Evolutionary conservation across 2,797 vertebrate species (phyloP).

Genomic region (Lateolabrax maculatus): DNA sequence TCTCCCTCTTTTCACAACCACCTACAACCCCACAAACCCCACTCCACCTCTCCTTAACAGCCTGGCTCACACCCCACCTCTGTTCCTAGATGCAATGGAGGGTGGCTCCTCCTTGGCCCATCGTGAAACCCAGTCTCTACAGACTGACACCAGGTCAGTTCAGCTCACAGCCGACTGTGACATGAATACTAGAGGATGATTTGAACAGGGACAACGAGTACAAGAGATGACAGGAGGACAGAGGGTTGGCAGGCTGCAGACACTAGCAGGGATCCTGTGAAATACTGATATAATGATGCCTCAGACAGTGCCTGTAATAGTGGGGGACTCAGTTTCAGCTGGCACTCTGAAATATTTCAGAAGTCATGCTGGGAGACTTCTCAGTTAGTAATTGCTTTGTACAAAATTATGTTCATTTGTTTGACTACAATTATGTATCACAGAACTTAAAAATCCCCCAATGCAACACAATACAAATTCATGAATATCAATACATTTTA

Average conservation of each 20-base stretch:
- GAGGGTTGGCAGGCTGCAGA: constrained; percentile 38
- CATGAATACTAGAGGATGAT: constrained; percentile 60
- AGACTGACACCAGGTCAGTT: constrained; percentile 81
- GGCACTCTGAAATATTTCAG: constrained; percentile 42
- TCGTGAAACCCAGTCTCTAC: constrained; percentile 77
- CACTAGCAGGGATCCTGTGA: constrained; percentile 55
- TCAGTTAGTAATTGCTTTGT: constrained; percentile 46
- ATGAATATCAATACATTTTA: constrained; percentile 10
- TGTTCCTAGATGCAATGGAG: constrained; percentile 82
- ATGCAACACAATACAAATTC: not conserved
- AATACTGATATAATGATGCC: constrained; percentile 63
- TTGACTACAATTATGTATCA: constrained; percentile 16
- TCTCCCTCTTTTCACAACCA: constrained; percentile 83
- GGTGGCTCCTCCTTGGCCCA: constrained; percentile 71
- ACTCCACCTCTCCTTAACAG: constrained; percentile 73
- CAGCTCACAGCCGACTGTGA: constrained; percentile 45
- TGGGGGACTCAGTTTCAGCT: constrained; percentile 43
- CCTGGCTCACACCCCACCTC: constrained; percentile 75
- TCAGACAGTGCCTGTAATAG: constrained; percentile 44
- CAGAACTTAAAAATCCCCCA: not conserved
- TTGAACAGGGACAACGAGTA: constrained; percentile 47
- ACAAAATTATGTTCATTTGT: constrained; percentile 35
- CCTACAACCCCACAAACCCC: constrained; percentile 72
- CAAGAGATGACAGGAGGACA: constrained; percentile 53
- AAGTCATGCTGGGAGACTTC: constrained; percentile 35